Conservation (phyloP, 2,797 vertebrate genomes). For the Molossus molossus region DNA sequence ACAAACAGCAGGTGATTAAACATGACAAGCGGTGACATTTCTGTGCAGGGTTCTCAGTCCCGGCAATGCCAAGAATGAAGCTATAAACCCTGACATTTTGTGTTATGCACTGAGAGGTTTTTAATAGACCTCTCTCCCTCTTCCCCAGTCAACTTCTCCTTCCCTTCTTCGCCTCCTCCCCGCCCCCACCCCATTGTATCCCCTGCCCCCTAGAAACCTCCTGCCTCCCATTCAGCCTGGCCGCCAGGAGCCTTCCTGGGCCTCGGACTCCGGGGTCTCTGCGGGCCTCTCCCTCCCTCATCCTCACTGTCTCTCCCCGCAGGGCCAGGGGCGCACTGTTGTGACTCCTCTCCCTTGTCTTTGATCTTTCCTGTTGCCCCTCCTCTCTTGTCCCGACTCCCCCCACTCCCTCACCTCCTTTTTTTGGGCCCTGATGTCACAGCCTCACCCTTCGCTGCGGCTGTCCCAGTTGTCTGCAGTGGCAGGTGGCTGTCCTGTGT, state of each 20-base stretch:
- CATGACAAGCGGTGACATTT: slow-evolving; percentile 94
- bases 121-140: slow-evolving; percentile 90
- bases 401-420: slow-evolving; percentile 85
- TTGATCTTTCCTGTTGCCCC: slow-evolving; percentile 47
- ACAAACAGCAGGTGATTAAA: slow-evolving; percentile 94
- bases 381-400: neutral
- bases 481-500: slow-evolving; percentile 95
- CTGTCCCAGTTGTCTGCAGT: slow-evolving; percentile 94
- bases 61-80: slow-evolving; percentile 92
- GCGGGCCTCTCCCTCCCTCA: neutral
- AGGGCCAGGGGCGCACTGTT: slow-evolving; percentile 11
- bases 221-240: neutral
- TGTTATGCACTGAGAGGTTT: slow-evolving; percentile 92
- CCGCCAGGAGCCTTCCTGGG: neutral
- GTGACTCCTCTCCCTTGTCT: slow-evolving; percentile 81
- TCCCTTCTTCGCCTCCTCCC: neutral
- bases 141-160: slow-evolving; percentile 79
- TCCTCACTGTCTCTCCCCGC: neutral
- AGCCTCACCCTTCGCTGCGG: slow-evolving; percentile 89
- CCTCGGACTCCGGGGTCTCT: neutral
- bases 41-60: slow-evolving; percentile 91
- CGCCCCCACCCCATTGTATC: neutral
- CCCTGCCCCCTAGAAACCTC: neutral
- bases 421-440: slow-evolving; percentile 91
- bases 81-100: slow-evolving; percentile 93